Percentiles rank a stretch among this genome's conserved stretches.
phyloP scores from a whole-genome alignment of 92 coral and sea anemone species.

The Porites lobata region DNA sequence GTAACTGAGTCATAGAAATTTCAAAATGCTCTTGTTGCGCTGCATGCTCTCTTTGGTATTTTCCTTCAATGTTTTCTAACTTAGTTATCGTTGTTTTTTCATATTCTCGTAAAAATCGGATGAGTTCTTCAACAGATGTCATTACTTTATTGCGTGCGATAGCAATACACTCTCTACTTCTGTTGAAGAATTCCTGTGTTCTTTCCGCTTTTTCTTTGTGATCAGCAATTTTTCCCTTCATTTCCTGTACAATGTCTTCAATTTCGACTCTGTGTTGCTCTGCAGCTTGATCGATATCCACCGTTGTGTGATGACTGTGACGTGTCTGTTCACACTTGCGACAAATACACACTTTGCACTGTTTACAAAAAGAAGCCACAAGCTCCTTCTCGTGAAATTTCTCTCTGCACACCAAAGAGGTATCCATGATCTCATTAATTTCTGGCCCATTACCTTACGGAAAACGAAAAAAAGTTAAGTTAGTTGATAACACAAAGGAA shows the following conservation, averaged over 20 bases:
- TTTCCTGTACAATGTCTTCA: background rate
- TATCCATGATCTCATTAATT: background rate
- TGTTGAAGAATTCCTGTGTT: background rate
- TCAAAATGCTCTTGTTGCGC: slow-evolving; percentile 27
- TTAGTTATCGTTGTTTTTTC: background rate
- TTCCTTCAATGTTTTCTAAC: slow-evolving; percentile 19
- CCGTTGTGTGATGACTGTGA: slow-evolving; percentile 20
- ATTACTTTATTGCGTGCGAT: slow-evolving; percentile 1
- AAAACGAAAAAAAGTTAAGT: background rate
- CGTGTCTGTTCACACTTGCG: slow-evolving; percentile 24
- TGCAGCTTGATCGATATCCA: slow-evolving; percentile 18
- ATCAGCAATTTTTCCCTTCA: slow-evolving; percentile 7
- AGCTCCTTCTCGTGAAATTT: background rate
- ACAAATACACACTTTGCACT: slow-evolving; percentile 27
- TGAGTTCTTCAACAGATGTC: slow-evolving; percentile 35
- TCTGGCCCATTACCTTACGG: background rate
- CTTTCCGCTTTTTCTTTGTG: background rate
- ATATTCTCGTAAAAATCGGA: slow-evolving; percentile 22
- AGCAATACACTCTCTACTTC: background rate
- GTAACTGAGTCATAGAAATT: background rate
- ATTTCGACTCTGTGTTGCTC: background rate
- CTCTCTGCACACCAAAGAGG: background rate
- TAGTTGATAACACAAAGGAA: no score
- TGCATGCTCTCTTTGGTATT: slow-evolving; percentile 16
- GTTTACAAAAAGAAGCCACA: background rate